Conservation (phyloP, 2,113 vertebrate genomes). For the Sinocyclocheilus rhinocerous region DNA sequence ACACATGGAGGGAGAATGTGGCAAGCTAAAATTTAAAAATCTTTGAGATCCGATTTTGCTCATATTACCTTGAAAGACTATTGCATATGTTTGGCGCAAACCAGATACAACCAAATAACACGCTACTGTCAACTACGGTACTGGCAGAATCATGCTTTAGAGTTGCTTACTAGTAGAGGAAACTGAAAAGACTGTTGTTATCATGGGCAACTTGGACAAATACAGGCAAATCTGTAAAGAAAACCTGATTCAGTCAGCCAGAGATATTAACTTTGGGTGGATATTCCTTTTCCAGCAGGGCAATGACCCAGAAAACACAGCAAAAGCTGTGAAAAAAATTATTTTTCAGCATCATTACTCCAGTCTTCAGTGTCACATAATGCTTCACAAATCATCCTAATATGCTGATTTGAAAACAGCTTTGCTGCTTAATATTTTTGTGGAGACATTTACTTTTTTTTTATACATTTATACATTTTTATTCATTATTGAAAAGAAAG, state of each 20-base stretch:
- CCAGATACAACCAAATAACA: not conserved
- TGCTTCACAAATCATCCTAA: too few relatives aligned
- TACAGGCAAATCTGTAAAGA: not conserved
- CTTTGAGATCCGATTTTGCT: not conserved
- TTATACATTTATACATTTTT: too few relatives aligned
- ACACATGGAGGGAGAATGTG: too few relatives aligned
- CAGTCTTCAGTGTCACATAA: too few relatives aligned
- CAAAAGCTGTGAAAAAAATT: not conserved
- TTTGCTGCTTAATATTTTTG: too few relatives aligned
- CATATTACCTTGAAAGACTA: not conserved
- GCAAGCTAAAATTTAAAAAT: not conserved
- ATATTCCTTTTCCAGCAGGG: not conserved
- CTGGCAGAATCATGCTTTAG: not conserved
- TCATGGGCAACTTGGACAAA: not conserved
- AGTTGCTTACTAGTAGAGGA: not conserved
- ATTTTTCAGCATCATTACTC: too few relatives aligned
- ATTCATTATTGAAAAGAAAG: not conserved
- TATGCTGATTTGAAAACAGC: too few relatives aligned
- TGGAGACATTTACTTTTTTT: not conserved
- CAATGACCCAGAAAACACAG: not conserved
- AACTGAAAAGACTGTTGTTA: not conserved
- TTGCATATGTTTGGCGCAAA: not conserved
- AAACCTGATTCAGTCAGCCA: not conserved
- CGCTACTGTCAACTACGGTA: not conserved
- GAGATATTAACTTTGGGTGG: not conserved